Base-by-base conservation (phyloP, 2,888 invertebrate species). In the Siphlonurus alternatus region DNA sequence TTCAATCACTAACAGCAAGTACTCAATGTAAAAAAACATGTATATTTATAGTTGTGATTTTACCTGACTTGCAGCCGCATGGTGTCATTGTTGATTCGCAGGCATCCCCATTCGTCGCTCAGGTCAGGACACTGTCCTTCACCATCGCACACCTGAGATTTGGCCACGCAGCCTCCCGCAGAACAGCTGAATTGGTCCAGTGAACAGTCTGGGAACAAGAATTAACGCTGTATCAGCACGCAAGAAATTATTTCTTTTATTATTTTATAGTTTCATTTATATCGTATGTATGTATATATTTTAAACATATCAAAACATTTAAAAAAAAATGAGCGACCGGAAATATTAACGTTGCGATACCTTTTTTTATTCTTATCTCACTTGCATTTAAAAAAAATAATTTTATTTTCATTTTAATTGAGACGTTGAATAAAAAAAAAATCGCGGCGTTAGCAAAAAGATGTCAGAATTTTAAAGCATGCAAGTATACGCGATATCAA, bases 31-130 rank as follows among this genome's bases (percentile, higher is more conserved):
- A 24, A 10, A 1, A 23, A 5, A 64, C 5, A 10, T 1, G 61
- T 72, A 70, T 18, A 64, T 63, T 1, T 65, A 65, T 66, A 66
- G 63, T 66, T 67, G 66, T 68, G 69, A n/a, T n/a, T n/a, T n/a
- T n/a, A n/a, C n/a, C n/a, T 61, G 61, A 69, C 66, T 67, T 69
- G 63, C 64, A 70, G 66, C 61, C 64, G 53, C 61, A 65, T 65
- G 10, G 69, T 66, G 65, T 69, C 53, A 67, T 68, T 66, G 62
- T 65, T 64, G 59, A 69, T 62, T 20, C 66, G 65, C 18, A 78
- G 69, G 68, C 84, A 85, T 62, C 78, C 74, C 81, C 82, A 83
- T 73, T 85, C 84, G 69, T 85, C 85, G 1, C 83, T 83, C 65
- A 75, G 75, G 71, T 84, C 85, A 0, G 81, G 77, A 69, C 85